Percentiles rank a stretch among this genome's conserved stretches.
Conservation (phyloP, 2,113 vertebrate genomes). For the Notothenia rossii region DNA sequence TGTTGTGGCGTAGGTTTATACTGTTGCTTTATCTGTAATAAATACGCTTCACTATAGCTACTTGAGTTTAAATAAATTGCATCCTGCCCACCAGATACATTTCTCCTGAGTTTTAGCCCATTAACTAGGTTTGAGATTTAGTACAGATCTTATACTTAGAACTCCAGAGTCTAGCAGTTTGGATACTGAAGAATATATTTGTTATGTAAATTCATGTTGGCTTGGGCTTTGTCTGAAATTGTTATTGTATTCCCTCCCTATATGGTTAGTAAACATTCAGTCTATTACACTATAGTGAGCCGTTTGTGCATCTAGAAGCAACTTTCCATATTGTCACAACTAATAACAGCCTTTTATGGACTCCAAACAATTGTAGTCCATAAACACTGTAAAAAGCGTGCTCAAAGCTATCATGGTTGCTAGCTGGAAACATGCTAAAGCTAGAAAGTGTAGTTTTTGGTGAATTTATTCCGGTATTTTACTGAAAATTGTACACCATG, state of each 20-base stretch:
- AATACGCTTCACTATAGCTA: background rate
- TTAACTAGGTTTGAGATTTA: background rate
- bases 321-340: too few species aligned
- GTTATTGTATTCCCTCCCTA: background rate
- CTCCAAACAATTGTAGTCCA: too few species aligned
- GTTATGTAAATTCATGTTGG: background rate
- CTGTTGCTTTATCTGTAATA: constrained; percentile 12
- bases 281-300: background rate
- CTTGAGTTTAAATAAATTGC: constrained; percentile 9
- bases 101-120: background rate
- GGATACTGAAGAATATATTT: background rate
- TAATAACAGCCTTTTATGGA: too few species aligned
- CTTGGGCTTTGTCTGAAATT: background rate
- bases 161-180: background rate
- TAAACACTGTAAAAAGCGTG: too few species aligned
- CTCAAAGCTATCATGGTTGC: too few species aligned
- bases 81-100: background rate
- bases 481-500: too few species aligned
- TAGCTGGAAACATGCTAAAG: too few species aligned
- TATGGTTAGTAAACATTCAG: background rate
- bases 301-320: background rate
- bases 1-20: background rate
- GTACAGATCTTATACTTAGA: background rate
- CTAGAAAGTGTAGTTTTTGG: too few species aligned
- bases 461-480: too few species aligned